Conservation (phyloP, 1,140 invertebrate species). For the Chironomus tepperi region DNA sequence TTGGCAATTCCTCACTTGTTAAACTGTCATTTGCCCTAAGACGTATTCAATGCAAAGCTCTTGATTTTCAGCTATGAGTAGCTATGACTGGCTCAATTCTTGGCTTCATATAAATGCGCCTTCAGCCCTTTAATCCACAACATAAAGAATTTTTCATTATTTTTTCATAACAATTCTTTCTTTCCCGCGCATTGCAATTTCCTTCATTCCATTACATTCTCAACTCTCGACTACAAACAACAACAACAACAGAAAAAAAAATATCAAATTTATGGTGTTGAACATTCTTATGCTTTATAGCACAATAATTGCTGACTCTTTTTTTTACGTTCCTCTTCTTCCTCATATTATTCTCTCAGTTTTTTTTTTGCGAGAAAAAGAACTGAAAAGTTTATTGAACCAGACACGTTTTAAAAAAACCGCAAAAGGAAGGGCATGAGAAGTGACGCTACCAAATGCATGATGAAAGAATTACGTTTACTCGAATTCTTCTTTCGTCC, state of each 20-base stretch:
- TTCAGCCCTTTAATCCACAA: too few relatives aligned
- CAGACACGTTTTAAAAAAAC: neutral
- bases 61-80: too few relatives aligned
- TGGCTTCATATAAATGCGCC: too few relatives aligned
- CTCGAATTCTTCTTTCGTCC: neutral
- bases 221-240: neutral
- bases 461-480: neutral
- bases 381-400: conserved; percentile 4
- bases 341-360: neutral
- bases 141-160: too few relatives aligned
- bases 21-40: too few relatives aligned
- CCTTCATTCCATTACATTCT: neutral
- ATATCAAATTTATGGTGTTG: too few relatives aligned
- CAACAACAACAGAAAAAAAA: neutral
- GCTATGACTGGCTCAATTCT: too few relatives aligned
- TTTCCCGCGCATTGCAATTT: conserved; percentile 6
- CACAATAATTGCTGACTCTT: conserved; percentile 7
- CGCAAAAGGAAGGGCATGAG: neutral
- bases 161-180: too few relatives aligned
- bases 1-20: too few relatives aligned
- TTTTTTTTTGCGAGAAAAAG: neutral
- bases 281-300: conserved; percentile 9
- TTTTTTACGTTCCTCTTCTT: neutral
- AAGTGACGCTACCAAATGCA: neutral
- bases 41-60: too few relatives aligned